A percentile compares a stretch with the other conserved stretches of the same genome.
Conservation (phyloP, 1,140 invertebrate genomes). For the Drosophila lini region DNA sequence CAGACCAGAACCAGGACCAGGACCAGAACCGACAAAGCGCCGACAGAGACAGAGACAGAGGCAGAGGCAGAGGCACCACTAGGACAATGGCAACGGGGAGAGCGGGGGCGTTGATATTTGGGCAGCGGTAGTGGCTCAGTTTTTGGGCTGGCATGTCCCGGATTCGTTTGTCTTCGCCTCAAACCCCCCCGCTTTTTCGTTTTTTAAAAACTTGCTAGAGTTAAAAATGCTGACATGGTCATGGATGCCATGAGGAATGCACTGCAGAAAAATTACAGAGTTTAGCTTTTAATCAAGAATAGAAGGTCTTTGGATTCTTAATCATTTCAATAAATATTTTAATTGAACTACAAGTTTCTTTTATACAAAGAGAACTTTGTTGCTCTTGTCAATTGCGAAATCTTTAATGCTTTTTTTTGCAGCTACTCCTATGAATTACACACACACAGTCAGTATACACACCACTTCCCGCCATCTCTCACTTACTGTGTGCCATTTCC, state of each 20-base stretch:
- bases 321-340: no score
- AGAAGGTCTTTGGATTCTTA: no score
- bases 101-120: conserved; percentile 19
- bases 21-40: conserved; percentile 4
- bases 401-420: neutral
- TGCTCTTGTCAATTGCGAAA: neutral
- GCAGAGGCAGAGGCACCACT: neutral
- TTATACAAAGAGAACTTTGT: no score
- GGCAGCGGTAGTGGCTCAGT: conserved; percentile 51
- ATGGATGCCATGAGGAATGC: conserved; percentile 7
- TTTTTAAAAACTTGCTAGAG: conserved; percentile 71
- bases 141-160: conserved; percentile 50
- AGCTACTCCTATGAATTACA: conserved; percentile 71
- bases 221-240: conserved; percentile 78
- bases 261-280: neutral
- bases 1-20: neutral
- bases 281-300: neutral
- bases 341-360: no score
- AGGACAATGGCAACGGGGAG: neutral
- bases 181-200: conserved; percentile 67
- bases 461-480: conserved; percentile 34
- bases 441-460: conserved; percentile 20
- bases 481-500: conserved; percentile 72
- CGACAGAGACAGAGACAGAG: neutral
- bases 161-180: conserved; percentile 56